A percentile compares a stretch with the other conserved stretches of the same genome.
Conservation (phyloP, 2,888 invertebrate species). For the Heterodera filipjevi region DNA sequence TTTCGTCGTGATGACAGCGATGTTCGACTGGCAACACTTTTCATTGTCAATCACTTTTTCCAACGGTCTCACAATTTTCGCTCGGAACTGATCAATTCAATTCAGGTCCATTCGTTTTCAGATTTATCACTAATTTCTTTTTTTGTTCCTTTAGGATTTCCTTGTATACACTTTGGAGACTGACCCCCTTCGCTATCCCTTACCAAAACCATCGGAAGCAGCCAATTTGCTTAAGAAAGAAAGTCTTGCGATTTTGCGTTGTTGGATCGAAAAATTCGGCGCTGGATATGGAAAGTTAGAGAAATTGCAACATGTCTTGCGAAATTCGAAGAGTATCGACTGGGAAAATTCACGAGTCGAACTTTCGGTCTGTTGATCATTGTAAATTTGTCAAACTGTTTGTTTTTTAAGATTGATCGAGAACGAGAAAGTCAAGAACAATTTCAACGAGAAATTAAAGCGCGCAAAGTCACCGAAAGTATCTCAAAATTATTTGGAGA, state of each 20-base stretch:
- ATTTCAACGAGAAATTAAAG: conserved; percentile 30
- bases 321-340: conserved; percentile 48
- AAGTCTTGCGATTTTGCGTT: conserved; percentile 45
- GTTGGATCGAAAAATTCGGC: conserved; percentile 52
- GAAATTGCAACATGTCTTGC: conserved; percentile 43
- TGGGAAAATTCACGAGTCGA: conserved; percentile 40
- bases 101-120: conserved; percentile 36
- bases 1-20: conserved; percentile 40
- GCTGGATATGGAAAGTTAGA: conserved; percentile 46
- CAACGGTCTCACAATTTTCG: conserved; percentile 49
- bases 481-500: conserved; percentile 33
- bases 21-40: conserved; percentile 44
- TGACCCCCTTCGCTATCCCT: conserved; percentile 51
- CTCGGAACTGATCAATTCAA: conserved; percentile 42
- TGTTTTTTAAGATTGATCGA: conserved; percentile 42
- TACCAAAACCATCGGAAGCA: conserved; percentile 49
- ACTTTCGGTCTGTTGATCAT: conserved; percentile 26
- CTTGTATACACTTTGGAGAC: conserved; percentile 51
- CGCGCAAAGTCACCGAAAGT: conserved; percentile 36
- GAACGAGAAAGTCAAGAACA: conserved; percentile 38
- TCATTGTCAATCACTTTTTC: conserved; percentile 55
- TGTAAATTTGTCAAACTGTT: neutral
- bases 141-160: conserved; percentile 47
- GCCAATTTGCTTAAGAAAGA: conserved; percentile 49
- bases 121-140: neutral